These are phyloP conservation scores for Poeciliopsis retropinna DNA, from an alignment of 2,113 vertebrate species.

Conservation along the genomic window DNA sequence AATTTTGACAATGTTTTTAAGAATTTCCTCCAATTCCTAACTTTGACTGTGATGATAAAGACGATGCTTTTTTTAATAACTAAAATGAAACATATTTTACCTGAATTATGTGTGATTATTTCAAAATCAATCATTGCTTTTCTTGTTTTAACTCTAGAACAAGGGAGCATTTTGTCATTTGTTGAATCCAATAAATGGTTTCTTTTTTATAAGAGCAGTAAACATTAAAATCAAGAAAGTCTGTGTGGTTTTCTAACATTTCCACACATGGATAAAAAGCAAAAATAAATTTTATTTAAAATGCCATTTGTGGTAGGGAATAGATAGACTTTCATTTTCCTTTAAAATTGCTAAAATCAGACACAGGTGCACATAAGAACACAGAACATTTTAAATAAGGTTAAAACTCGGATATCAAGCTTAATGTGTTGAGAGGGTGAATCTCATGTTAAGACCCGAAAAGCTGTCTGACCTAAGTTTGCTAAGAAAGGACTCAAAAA, in stretches of 20 bases:
- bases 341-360: no score
- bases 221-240: neutral
- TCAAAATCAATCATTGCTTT: conserved; percentile 1
- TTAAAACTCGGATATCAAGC: no score
- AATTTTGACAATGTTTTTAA: conserved; percentile 73
- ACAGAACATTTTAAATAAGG: no score
- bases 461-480: no score
- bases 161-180: neutral
- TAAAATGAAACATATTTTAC: conserved; percentile 82
- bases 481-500: no score
- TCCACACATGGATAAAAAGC: neutral
- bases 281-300: no score
- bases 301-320: no score
- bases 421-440: no score
- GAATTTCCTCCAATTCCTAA: conserved; percentile 72
- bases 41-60: conserved; percentile 74
- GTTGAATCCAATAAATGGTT: neutral
- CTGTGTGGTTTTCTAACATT: no score
- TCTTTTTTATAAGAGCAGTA: neutral
- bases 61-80: conserved; percentile 74
- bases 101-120: conserved; percentile 58
- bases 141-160: neutral
- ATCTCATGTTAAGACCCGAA: no score
- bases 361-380: no score
- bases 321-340: no score